Conservation (phyloP, 2,888 invertebrate genomes). For the Mellilla xanthometata region DNA sequence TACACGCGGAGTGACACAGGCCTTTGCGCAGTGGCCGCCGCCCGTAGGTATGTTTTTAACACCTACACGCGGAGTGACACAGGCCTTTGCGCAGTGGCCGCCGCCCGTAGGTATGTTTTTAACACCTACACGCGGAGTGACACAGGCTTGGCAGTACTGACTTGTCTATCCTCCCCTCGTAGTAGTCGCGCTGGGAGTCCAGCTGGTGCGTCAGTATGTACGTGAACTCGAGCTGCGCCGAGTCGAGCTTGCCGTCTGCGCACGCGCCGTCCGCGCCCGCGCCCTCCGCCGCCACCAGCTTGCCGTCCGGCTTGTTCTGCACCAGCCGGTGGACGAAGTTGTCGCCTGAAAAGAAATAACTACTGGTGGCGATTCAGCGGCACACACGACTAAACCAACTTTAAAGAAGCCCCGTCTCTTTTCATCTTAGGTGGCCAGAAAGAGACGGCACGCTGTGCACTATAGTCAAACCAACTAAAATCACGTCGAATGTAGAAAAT, state of each 20-base stretch:
- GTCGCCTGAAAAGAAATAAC: constrained; percentile 83
- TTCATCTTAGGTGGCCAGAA: too few relatives aligned
- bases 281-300: constrained; percentile 92
- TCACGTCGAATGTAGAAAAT: too few relatives aligned
- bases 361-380: too few relatives aligned
- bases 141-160: constrained; percentile 26
- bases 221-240: constrained; percentile 97
- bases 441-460: too few relatives aligned
- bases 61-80: too few relatives aligned
- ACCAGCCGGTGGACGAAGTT: constrained; percentile 97
- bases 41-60: too few relatives aligned
- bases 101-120: constrained; percentile 96
- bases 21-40: too few relatives aligned
- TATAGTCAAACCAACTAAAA: too few relatives aligned
- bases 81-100: constrained; percentile 96
- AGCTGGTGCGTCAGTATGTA: constrained; percentile 97
- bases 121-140: constrained; percentile 90
- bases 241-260: constrained; percentile 89
- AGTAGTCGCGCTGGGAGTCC: constrained; percentile 95
- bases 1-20: too few relatives aligned
- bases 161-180: constrained; percentile 86
- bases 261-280: constrained; percentile 76
- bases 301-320: constrained; percentile 98
- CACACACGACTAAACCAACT: too few relatives aligned
- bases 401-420: too few relatives aligned